Base-by-base conservation (phyloP, 2,888 invertebrate species). In the Axea sp. region DNA sequence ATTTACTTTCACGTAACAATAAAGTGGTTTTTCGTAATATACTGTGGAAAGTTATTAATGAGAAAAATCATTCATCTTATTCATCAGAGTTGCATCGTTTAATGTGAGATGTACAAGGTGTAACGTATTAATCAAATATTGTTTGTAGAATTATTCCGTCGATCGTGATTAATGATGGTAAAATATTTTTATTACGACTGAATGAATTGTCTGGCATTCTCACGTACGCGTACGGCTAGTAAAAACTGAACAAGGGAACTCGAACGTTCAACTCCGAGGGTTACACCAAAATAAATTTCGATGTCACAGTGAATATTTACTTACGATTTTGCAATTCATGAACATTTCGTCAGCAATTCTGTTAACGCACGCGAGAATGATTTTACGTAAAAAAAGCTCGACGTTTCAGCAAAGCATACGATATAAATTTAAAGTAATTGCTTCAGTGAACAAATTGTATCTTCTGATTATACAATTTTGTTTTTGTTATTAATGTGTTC, bases 301-400 rank as follows among this genome's bases (percentile, higher is more conserved):
- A 30, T 53, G 53, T 53, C 53, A 17, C 55, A 22, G 30, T 19
- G 55, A 39, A 55, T 55, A 41, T 55, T 28, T 31, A 55, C 39
- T 22, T 8, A 30, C 55, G 30, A 55, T 55, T 55, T 55, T 55
- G 55, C 55, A 55, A 55, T 55, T 55, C 55, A 55, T 55, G 55
- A 55, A 55, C 53, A 30, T 11, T 53, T 39, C 53, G 53, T 53
- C 39, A 53, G 39, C 53, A 11, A 53, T 53, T 53, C 22, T 28
- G 11, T 39, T 39, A 53, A 53, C 28, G 39, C 19, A 53, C 17
- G 53, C 26, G 17, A 39, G 37, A 17, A 14, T 24, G 33, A 12
- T 22, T 7, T 2, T 11, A 24, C 12, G 19, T 12, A 14, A 33
- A 22, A 33, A 15, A 22, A 11, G 12, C 22, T 24, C 9, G 22